Base-by-base conservation (phyloP, 2,888 invertebrate species). In the Drosophila colorata region DNA sequence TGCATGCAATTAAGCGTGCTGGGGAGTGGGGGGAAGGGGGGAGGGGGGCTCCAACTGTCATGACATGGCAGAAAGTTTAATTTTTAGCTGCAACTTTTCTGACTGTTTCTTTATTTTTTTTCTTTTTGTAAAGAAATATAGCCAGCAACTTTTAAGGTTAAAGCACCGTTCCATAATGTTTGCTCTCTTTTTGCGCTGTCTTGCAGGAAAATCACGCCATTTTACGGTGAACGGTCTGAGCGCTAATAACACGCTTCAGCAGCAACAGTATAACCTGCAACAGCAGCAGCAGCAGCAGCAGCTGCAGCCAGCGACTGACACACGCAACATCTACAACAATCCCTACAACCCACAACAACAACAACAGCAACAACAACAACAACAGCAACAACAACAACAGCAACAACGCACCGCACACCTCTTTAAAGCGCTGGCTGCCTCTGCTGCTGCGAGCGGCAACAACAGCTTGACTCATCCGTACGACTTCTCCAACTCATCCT, bases 171-270 rank as follows among this genome's bases (percentile, higher is more conserved):
- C 11, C 37, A 28, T 31, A 33, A 35, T 60, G 4, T 43, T 31
- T 31, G n/a, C 18, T 37, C n/a, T 20, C 28, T 8, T 41, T 51
- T 4, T 53, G 41, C 7, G 16, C 41, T 23, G 9, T 33, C 38
- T 72, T 56, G 7, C 38, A 95, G 94, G 93, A 93, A 96, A 96
- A 95, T 94, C 94, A 92, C 96, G 96, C 92, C 95, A 96, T 92
- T 96, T 96, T 94, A 96, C 96, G 92, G 90, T 90, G 69, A 91
- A 91, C 74, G 92, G 91, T 78, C 80, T 92, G 80, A 94, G 94
- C 91, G 83, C 80, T 74, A 90, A 90, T 86, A 85, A 88, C 89
- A 85, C 85, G 89, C 89, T 88, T 58, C 85, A 85, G 79, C 89
- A 88, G 78, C 78, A 91, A 93, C 94, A 92, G 93, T 93, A 91